Conservation (phyloP, 1,140 invertebrate species). For the Danaus melanippus region DNA sequence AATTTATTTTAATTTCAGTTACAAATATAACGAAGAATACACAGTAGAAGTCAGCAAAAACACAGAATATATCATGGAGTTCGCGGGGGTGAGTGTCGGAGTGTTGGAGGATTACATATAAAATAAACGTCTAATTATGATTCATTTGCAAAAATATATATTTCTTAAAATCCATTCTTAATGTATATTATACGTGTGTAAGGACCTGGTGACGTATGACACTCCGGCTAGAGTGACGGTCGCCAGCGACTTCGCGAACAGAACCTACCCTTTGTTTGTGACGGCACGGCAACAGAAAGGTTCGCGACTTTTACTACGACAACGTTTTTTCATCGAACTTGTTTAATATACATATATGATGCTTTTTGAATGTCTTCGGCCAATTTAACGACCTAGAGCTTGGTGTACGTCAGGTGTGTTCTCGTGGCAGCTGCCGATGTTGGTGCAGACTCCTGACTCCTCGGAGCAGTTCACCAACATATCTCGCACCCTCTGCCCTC, state of each 20-base stretch:
- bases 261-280: slow-evolving; percentile 75
- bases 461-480: slow-evolving; percentile 73
- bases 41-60: slow-evolving; percentile 48
- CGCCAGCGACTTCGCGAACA: slow-evolving; percentile 65
- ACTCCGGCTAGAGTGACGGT: slow-evolving; percentile 73
- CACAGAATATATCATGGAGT: slow-evolving; percentile 57
- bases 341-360: background rate
- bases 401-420: slow-evolving; percentile 61
- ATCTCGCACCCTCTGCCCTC: slow-evolving; percentile 77
- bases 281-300: slow-evolving; percentile 78
- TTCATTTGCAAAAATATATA: background rate
- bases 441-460: slow-evolving; percentile 67
- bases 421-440: slow-evolving; percentile 79
- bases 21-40: slow-evolving; percentile 52
- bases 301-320: slow-evolving; percentile 10
- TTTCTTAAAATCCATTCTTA: background rate
- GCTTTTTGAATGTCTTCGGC: slow-evolving; percentile 3
- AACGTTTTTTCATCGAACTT: background rate
- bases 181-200: slow-evolving; percentile 9
- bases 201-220: slow-evolving; percentile 39
- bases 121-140: background rate
- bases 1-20: slow-evolving; percentile 30
- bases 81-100: slow-evolving; percentile 45
- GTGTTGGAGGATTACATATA: background rate
- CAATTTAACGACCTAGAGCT: background rate